Base-by-base conservation (phyloP, 23 tunicate species). In the Pegea sp. region DNA sequence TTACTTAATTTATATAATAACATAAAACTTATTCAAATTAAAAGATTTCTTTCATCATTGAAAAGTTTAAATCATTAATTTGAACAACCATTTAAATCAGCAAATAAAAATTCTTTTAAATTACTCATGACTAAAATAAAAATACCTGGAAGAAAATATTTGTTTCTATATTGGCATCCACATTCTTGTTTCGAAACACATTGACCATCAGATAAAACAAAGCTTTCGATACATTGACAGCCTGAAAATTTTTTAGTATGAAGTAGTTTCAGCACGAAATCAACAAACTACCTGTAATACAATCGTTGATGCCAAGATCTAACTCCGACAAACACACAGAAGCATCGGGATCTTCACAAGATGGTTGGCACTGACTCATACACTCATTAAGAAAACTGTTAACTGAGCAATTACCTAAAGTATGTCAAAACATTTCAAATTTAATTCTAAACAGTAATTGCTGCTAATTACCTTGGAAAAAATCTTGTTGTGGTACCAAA, bases 191-290 rank as follows among this genome's bases (percentile, higher is more conserved):
- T 34, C 27, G 56, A 60, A 18, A 79, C 52, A 31, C 93, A 79
- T 56, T n/a, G 58, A 18, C 52, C 34, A 29, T 34, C 38, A 22
- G 72, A 64, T 11, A 61, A 31, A 13, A 79, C 58, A 48, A 71
- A 79, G 43, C 93, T 78, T 19, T 79, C 73, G 13, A 8, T 16
- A 48, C 93, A 79, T 30, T 64, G 59, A 54, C 93, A 79, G 21
- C 72, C 93, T 79, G 59, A 6, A 69, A 43, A 42, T n/a, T n/a
- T n/a, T n/a, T n/a, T n/a, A n/a, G n/a, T n/a, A n/a, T n/a, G n/a
- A n/a, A n/a, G n/a, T n/a, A n/a, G n/a, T n/a, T n/a, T n/a, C n/a
- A n/a, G n/a, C n/a, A n/a, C n/a, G n/a, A n/a, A n/a, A n/a, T n/a
- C 22, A 49, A 29, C 2, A 2, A 23, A 62, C 42, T 44, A 76